Conservation (phyloP, 1,140 invertebrate genomes). For the Watersipora subatra region DNA sequence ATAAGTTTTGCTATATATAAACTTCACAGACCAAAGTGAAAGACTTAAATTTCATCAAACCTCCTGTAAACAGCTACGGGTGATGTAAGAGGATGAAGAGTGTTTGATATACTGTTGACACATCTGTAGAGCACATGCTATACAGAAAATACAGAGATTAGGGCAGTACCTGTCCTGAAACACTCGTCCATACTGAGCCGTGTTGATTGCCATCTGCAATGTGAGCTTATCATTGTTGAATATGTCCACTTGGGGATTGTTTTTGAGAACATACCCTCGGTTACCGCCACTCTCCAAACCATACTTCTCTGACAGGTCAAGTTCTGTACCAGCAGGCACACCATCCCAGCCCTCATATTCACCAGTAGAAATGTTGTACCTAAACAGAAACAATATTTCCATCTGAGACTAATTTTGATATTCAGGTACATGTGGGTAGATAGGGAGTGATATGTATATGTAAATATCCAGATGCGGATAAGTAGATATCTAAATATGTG, state of each 20-base stretch:
- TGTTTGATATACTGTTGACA: no score
- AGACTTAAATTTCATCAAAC: no score
- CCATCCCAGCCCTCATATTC: slow-evolving; percentile 32
- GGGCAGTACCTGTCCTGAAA: slow-evolving; percentile 38
- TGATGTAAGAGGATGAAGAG: no score
- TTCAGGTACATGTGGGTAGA: neutral
- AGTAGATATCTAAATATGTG: no score
- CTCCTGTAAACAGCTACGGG: no score
- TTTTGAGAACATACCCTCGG: slow-evolving; percentile 32
- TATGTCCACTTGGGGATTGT: slow-evolving; percentile 30
- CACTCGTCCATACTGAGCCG: slow-evolving; percentile 32
- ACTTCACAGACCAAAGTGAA: no score
- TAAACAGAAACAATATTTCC: slow-evolving; percentile 11
- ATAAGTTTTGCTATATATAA: no score
- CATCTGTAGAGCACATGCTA: no score
- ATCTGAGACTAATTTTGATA: no score
- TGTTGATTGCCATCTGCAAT: slow-evolving; percentile 31
- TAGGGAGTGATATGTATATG: neutral
- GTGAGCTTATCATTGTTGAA: slow-evolving; percentile 26
- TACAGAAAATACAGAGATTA: no score
- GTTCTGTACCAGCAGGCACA: slow-evolving; percentile 14
- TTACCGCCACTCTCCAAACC: slow-evolving; percentile 16
- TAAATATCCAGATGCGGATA: no score
- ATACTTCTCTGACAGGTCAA: slow-evolving; percentile 20
- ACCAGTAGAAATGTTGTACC: slow-evolving; percentile 38